Base-by-base conservation (phyloP, 2,113 vertebrate genomes). In the Arenaria interpres region DNA sequence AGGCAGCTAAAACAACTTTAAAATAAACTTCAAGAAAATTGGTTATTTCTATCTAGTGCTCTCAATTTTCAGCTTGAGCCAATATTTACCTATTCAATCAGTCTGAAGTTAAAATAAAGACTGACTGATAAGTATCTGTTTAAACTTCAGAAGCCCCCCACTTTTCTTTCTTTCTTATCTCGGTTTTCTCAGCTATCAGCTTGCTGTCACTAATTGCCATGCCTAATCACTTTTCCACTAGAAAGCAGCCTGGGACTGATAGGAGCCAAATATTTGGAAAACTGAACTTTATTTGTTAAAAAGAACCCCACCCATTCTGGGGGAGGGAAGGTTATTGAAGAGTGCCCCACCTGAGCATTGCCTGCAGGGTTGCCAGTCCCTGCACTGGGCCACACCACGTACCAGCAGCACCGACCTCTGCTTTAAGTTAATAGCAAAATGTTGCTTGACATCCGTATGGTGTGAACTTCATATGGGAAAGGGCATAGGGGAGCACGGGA, bases 101-200 rank as follows among this genome's bases (percentile, higher is more conserved):
- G 30, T n/a, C 41, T 7, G 2, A 87, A 76, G 86, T 82, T 92
- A 93, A 95, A 94, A 77, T 77, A 85, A 92, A 92, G 68, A 60
- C 43, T 84, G 73, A 56, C 60, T 92, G 30, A 51, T 79, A 96
- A 93, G 85, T 94, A 76, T 87, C 84, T 93, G 57, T 84, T 97
- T 89, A 89, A 91, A 87, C 63, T 84, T 89, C 78, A 69, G 71
- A 90, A 91, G 66, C 23, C 66, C 89, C 27, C 18, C 24, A 17
- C 33, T 87, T 94, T 64, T 69, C 73, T 87, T 91, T 82, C 60
- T 87, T 83, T 87, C 74, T 95, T 97, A 92, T 95, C 89, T 97
- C 0, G 0, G 45, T 91, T 92, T 92, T 82, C 84, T 93, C 4
- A 1, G 43, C 91, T 92, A 54, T 93, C 89, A 63, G 53, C 62